Evolutionary conservation across 2,888 invertebrate species (phyloP).

Genomic region (Hypomecis atomaria): DNA sequence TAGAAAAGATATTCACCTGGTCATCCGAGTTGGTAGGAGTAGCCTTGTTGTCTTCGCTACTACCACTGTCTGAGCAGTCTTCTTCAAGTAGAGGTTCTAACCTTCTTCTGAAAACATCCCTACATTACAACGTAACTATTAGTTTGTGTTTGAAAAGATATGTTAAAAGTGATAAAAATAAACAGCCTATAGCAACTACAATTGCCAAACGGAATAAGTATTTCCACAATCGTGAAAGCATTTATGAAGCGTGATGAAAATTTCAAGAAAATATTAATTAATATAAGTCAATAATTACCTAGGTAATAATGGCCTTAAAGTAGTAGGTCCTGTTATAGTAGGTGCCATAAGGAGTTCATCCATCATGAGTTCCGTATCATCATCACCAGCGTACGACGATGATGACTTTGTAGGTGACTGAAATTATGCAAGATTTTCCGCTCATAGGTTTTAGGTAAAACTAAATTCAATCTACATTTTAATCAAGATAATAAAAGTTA

Average conservation of each 20-base stretch:
- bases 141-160: constrained; percentile 37
- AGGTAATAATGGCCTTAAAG: constrained; percentile 88
- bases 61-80: constrained; percentile 88
- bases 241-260: constrained; percentile 25
- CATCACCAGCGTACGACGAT: constrained; percentile 88
- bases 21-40: constrained; percentile 80
- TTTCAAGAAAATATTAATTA: background rate
- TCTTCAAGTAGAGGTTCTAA: constrained; percentile 93
- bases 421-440: constrained; percentile 57
- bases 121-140: constrained; percentile 56
- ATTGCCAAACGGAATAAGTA: constrained; percentile 16
- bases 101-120: constrained; percentile 87
- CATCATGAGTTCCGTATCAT: constrained; percentile 93
- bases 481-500: background rate
- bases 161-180: constrained; percentile 13
- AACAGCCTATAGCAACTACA: constrained; percentile 26
- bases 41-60: constrained; percentile 77
- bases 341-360: constrained; percentile 91
- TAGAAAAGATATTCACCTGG: constrained; percentile 77
- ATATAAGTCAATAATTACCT: constrained; percentile 72
- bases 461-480: background rate
- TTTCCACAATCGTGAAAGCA: constrained; percentile 30
- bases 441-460: constrained; percentile 51
- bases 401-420: constrained; percentile 87
- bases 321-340: constrained; percentile 89